Base-by-base conservation (phyloP, 2,888 invertebrate genomes). In the Calliscelio sp. region DNA sequence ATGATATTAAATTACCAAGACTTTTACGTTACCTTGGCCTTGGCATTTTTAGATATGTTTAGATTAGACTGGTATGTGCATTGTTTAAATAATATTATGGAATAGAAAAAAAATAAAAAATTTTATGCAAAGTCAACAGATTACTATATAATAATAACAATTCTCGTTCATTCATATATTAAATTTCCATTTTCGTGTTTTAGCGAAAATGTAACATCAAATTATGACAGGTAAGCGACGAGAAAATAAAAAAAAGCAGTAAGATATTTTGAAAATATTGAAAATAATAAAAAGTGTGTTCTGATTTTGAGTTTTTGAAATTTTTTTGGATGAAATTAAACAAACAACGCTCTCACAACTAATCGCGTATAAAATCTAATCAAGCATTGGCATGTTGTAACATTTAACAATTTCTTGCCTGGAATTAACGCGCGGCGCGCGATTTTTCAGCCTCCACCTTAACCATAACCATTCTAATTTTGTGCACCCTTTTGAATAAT, bases 161-260 rank as follows among this genome's bases (percentile, higher is more conserved):
- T 18, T 20, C 4, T 16, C 16, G 2, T 49, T 3, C 18, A 8
- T 16, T 46, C 20, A 46, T 18, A 16, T 44, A 32, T 65, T 28
- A 65, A 84, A 73, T 25, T 10, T 51, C 84, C 86, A 87, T 87
- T 89, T 89, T 89, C 85, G 83, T 89, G 84, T 73, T 92, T 80
- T 90, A 92, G 92, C 85, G 90, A 89, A 88, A 92, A 92, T 87
- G 81, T 89, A 85, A 90, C 90, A 57, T 89, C 92, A 79, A 88
- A 85, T 86, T 88, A 91, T 88, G 90, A 89, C 89, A 92, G 92
- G 92, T 92, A 91, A 92, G 92, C 10, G 11, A 55, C 20, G 25
- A 5, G 38, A 63, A 84, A 71, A 51, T 63, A 46, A 14, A n/a
- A 44, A n/a, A n/a, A n/a, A n/a, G n/a, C 63, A 57, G 35, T 71